Percentiles rank a stretch among this genome's conserved stretches.
These are phyloP conservation scores for Micromussa lordhowensis DNA, from an alignment of 92 coral and sea anemone genomes.

Conservation along the genomic window DNA sequence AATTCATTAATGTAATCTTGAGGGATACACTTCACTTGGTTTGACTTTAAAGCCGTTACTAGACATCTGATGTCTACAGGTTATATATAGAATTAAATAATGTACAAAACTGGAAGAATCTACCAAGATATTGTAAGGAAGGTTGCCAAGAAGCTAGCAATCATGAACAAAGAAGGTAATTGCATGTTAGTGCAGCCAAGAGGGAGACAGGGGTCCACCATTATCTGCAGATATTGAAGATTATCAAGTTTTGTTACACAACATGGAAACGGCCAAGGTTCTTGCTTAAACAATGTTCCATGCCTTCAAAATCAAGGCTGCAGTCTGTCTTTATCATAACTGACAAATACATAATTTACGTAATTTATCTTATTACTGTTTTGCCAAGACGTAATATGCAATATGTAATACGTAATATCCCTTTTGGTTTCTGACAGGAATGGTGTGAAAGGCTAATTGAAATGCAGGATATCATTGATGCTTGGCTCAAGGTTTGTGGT, in stretches of 20 bases:
- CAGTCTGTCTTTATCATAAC: not conserved
- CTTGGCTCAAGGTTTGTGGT: slow-evolving; percentile 92
- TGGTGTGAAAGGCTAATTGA: slow-evolving; percentile 97
- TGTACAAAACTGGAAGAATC: not conserved
- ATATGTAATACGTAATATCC: too few species aligned
- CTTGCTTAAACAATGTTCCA: not conserved
- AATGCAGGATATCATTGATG: slow-evolving; percentile 98
- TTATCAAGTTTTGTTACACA: too few species aligned
- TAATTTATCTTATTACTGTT: not conserved
- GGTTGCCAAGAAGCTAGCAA: not conserved
- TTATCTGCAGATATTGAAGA: not conserved
- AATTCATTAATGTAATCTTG: too few species aligned
- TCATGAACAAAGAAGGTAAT: not conserved
- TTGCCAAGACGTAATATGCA: not conserved
- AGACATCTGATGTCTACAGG: not conserved
- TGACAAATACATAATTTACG: too few species aligned
- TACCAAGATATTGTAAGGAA: not conserved
- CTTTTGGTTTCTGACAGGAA: slow-evolving; percentile 50
- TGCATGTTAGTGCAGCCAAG: not conserved
- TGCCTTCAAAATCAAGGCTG: not conserved
- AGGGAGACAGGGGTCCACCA: too few species aligned
- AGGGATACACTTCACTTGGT: too few species aligned
- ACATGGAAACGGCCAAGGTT: too few species aligned
- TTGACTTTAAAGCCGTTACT: not conserved
- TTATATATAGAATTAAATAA: too few species aligned